Base-by-base conservation (phyloP, 2,888 invertebrate species). In the Apodemia hepburni region DNA sequence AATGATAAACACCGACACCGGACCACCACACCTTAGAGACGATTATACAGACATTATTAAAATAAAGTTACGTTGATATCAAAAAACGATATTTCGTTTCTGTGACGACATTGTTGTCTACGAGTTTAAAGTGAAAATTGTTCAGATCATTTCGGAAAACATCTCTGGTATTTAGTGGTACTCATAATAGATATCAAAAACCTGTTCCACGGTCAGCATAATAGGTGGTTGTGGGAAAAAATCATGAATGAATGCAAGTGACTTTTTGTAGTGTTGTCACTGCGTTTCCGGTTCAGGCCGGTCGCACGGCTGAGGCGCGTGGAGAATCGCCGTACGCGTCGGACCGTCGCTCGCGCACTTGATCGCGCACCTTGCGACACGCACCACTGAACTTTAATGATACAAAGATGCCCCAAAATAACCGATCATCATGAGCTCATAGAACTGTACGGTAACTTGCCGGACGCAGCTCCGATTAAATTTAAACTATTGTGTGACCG, bases 251-350 rank as follows among this genome's bases (percentile, higher is more conserved):
- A 85, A 88, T 87, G 87, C 82, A 82, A 84, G 82, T 81, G 72
- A 80, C 84, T 90, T 91, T 91, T 91, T 90, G 88, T 91, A 78
- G 76, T 87, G 87, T 86, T 88, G 89, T 88, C 87, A 81, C 80
- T 87, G 79, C 76, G 83, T 88, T 90, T 90, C 90, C 90, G 89
- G 87, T 80, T 75, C 67, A 70, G 72, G 70, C 69, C 75, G 79
- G 81, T 80, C 80, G 79, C 79, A 80, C 79, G 79, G 78, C 76
- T 70, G 69, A n/a, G 67, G 77, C 79, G 84, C 90, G 88, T 91
- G 87, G 82, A 82, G 86, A 91, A 91, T 91, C 80, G 87, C 66
- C 76, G 84, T 85, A 90, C 90, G 90, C 88, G 79, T 82, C 77
- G 86, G 85, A 84, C 71, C 84, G 85, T 77, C 75, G 75, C 74